These are phyloP conservation scores for Ptychobarbus kaznakovi DNA, from an alignment of 2,797 vertebrate species.

Conservation along the genomic window DNA sequence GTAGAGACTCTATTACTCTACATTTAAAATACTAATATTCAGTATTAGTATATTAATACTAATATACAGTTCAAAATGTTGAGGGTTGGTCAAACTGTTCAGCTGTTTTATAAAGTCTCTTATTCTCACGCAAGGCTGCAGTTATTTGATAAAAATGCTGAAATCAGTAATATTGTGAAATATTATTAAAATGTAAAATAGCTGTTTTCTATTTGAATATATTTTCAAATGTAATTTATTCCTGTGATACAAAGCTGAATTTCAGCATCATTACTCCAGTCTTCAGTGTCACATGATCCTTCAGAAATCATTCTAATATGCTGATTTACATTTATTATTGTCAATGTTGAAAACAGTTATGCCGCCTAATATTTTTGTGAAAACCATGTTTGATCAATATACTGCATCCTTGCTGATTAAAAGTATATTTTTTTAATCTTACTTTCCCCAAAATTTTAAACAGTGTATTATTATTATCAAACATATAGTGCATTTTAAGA, in stretches of 20 bases:
- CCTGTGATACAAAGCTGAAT: not conserved
- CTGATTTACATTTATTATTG: not conserved
- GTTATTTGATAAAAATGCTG: not conserved
- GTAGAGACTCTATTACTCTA: not conserved
- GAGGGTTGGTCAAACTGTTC: not conserved
- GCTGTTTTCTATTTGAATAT: not conserved
- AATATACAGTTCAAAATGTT: not conserved
- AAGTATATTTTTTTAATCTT: not conserved
- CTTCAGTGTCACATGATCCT: not conserved
- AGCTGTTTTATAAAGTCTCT: not conserved
- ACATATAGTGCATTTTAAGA: not conserved
- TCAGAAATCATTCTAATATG: not conserved
- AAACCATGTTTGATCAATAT: not conserved
- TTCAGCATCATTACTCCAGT: not conserved
- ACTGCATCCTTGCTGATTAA: not conserved
- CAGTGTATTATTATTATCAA: not conserved
- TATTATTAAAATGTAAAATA: not conserved
- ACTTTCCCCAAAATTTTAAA: not conserved
- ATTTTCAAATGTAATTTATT: not conserved
- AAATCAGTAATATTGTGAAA: not conserved
- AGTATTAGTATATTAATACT: too few relatives aligned
- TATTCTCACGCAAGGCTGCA: not conserved
- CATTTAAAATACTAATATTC: not conserved
- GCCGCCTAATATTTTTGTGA: too few relatives aligned
- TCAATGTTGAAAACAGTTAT: not conserved